These are phyloP conservation scores for Bovichtus variegatus DNA, from an alignment of 2,797 vertebrate species.

Conservation along the genomic window DNA sequence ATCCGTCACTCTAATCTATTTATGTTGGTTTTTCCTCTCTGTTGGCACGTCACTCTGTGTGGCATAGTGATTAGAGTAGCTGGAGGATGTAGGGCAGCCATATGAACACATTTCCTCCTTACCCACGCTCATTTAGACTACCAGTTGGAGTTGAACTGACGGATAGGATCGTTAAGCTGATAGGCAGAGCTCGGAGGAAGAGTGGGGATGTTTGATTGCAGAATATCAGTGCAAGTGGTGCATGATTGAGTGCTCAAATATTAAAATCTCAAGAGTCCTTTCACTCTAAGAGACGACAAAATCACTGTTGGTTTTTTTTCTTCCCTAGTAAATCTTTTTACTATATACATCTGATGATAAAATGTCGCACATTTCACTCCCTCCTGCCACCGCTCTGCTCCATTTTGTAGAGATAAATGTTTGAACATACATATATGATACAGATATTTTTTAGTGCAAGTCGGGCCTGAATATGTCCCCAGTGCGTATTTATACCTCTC, in stretches of 20 bases:
- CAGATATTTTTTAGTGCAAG: conserved; percentile 32
- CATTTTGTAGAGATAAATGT: conserved; percentile 58
- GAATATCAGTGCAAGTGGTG: conserved; percentile 67
- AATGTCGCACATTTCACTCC: conserved; percentile 50
- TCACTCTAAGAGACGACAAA: conserved; percentile 50
- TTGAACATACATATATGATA: conserved; percentile 50
- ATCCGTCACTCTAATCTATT: conserved; percentile 78
- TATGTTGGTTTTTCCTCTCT: conserved; percentile 66
- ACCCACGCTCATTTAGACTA: conserved; percentile 68
- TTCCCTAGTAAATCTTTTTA: conserved; percentile 44
- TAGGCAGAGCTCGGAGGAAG: conserved; percentile 66
- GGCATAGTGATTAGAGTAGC: conserved; percentile 76
- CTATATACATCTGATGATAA: conserved; percentile 51
- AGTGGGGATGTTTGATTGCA: conserved; percentile 72
- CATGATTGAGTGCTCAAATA: conserved; percentile 74
- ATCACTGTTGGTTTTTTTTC: conserved; percentile 25
- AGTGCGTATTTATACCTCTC: conserved; percentile 57
- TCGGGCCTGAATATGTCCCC: conserved; percentile 48
- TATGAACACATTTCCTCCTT: conserved; percentile 77
- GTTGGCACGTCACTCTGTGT: conserved; percentile 70
- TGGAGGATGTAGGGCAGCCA: conserved; percentile 78
- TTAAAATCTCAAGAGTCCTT: conserved; percentile 72
- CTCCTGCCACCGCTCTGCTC: conserved; percentile 18
- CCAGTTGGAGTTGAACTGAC: conserved; percentile 71
- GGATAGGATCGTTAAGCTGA: conserved; percentile 75